These are phyloP conservation scores for Pandion haliaetus DNA, from an alignment of 2,113 vertebrate genomes.

Conservation along the genomic window DNA sequence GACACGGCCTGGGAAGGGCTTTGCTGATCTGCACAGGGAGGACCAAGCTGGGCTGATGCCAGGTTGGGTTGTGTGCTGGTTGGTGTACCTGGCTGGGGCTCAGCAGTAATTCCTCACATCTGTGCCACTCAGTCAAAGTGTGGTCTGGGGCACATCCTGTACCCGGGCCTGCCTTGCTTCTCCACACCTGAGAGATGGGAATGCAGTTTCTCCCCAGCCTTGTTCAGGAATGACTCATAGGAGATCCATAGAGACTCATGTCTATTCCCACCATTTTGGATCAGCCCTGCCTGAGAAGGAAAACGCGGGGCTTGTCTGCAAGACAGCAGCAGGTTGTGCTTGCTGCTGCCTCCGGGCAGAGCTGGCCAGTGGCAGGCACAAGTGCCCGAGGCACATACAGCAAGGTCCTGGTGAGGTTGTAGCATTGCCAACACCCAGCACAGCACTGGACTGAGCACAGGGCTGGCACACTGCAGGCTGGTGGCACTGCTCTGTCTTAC, in stretches of 20 bases:
- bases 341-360: not conserved
- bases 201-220: not conserved
- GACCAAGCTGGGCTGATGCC: not conserved
- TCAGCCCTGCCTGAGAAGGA: not conserved
- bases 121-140: accelerated
- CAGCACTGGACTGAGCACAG: not conserved
- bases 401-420: not conserved
- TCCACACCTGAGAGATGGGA: not conserved
- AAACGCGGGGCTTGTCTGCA: not conserved
- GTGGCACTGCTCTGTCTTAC: not conserved
- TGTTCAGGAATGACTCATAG: not conserved
- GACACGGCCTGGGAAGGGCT: accelerated
- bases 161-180: not conserved
- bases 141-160: not conserved
- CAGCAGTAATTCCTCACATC: not conserved
- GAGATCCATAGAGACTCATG: no score
- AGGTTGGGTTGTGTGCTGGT: not conserved
- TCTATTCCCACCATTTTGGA: not conserved
- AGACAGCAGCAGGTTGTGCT: not conserved
- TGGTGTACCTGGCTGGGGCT: not conserved
- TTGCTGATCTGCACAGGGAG: not conserved
- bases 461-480: accelerated
- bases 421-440: not conserved
- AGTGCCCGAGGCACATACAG: accelerated
- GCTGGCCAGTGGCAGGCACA: not conserved